Evolutionary conservation across 1,140 invertebrate genomes (phyloP).

Genomic region (Calephelis virginiensis): DNA sequence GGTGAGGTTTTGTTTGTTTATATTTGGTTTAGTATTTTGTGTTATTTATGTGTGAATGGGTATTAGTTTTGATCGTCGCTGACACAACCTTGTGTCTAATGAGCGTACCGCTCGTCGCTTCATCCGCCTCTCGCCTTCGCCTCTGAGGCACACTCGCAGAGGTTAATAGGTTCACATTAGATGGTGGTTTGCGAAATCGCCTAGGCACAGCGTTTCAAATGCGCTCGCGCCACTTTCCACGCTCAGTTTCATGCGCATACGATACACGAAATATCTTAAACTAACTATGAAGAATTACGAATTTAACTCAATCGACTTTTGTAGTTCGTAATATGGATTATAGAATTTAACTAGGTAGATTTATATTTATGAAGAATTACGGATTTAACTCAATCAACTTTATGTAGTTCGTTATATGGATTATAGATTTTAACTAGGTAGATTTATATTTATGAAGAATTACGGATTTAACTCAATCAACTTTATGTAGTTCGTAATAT

Average conservation of each 20-base stretch:
- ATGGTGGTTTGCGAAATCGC: conserved; percentile 74
- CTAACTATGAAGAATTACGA: conserved; percentile 27
- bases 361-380: conserved; percentile 19
- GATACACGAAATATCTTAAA: conserved; percentile 39
- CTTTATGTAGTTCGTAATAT: not conserved
- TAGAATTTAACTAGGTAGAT: not conserved
- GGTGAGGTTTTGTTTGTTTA: conserved; percentile 72
- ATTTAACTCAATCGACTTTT: conserved; percentile 6
- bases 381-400: conserved; percentile 4
- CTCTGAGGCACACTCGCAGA: conserved; percentile 69
- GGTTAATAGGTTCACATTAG: conserved; percentile 79
- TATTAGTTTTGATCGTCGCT: conserved; percentile 42
- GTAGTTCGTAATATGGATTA: not conserved
- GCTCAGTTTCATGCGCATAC: conserved; percentile 64
- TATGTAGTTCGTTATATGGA: not conserved
- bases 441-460: conserved; percentile 15
- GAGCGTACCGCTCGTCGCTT: conserved; percentile 63
- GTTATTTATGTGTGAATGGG: conserved; percentile 41
- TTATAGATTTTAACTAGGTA: not conserved
- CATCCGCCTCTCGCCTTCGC: conserved; percentile 75
- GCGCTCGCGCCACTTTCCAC: conserved; percentile 64
- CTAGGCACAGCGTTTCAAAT: conserved; percentile 54
- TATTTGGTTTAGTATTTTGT: conserved; percentile 56
- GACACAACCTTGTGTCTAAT: conserved; percentile 72
- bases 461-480: conserved; percentile 10